A percentile compares a stretch with the other conserved stretches of the same genome.
phyloP scores from a whole-genome alignment of 2,888 invertebrate species.

The Linyphia triangularis region DNA sequence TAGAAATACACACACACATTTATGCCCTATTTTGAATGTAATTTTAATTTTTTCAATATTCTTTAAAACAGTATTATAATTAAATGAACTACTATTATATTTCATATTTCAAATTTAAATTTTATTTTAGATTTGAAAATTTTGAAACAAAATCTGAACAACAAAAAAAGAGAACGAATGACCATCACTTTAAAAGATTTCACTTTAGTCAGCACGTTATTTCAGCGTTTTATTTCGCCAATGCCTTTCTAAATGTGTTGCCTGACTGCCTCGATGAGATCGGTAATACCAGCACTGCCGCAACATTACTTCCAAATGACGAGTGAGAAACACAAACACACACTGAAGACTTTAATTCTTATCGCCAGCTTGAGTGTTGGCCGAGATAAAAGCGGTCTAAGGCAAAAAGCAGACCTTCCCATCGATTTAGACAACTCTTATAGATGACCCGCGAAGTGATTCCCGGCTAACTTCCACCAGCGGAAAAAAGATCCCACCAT shows the following conservation, averaged over 20 bases:
- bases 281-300: background rate
- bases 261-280: background rate
- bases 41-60: too few species aligned
- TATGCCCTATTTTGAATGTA: too few species aligned
- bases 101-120: too few species aligned
- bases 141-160: too few species aligned
- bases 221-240: too few species aligned
- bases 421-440: slow-evolving; percentile 71
- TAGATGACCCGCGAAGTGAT: slow-evolving; percentile 70
- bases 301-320: slow-evolving; percentile 23
- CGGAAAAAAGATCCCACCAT: slow-evolving; percentile 32
- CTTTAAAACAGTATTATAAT: too few species aligned
- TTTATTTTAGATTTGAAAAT: too few species aligned
- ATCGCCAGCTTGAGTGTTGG: slow-evolving; percentile 50
- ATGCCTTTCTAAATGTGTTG: background rate
- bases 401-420: slow-evolving; percentile 45
- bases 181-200: too few species aligned
- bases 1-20: too few species aligned
- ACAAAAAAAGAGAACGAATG: too few species aligned
- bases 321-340: background rate
- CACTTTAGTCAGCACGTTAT: too few species aligned
- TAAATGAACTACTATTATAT: too few species aligned
- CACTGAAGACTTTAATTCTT: slow-evolving; percentile 55
- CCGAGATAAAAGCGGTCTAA: slow-evolving; percentile 45
- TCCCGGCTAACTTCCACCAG: slow-evolving; percentile 38